phyloP scores from a whole-genome alignment of 2,113 vertebrate species.

The Tonatia bakeri region DNA sequence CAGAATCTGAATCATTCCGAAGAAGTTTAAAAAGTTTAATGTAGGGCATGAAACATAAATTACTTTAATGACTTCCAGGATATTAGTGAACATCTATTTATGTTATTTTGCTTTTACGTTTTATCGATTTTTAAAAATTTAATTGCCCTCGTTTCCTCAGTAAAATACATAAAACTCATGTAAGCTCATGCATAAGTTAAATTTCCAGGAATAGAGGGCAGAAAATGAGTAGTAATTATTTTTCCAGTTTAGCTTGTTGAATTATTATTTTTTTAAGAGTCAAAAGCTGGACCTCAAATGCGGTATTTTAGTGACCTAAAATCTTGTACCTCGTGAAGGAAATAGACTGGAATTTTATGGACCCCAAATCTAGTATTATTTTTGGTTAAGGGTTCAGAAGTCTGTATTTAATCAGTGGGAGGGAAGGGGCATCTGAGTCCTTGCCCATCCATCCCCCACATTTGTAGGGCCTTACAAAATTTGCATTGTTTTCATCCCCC shows the following conservation, averaged over 20 bases:
- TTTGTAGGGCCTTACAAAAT: background rate
- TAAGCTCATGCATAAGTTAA: slow-evolving; percentile 45
- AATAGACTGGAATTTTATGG: background rate
- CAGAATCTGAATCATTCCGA: slow-evolving; percentile 35
- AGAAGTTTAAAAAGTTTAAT: slow-evolving; percentile 46
- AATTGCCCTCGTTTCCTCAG: slow-evolving; percentile 42
- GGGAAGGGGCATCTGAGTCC: background rate
- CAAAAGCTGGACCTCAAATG: background rate
- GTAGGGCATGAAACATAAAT: slow-evolving; percentile 13
- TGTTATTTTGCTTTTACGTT: slow-evolving; percentile 60
- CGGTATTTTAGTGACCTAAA: background rate
- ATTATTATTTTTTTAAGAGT: background rate
- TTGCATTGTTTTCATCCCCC: background rate
- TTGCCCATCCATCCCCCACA: accelerated
- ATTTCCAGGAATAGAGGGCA: slow-evolving; percentile 45
- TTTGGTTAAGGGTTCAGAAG: background rate
- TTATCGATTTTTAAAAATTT: slow-evolving; percentile 55
- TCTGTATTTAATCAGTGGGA: background rate
- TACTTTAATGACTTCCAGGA: slow-evolving; percentile 59
- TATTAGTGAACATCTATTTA: slow-evolving; percentile 61
- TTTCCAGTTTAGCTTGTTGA: background rate
- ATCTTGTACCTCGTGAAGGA: background rate
- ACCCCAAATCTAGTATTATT: background rate
- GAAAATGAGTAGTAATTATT: background rate
- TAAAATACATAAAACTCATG: slow-evolving; percentile 44